Percentiles rank a stretch among this genome's conserved stretches.
Conservation (phyloP, 2,888 invertebrate species). For the Glomeris marginata region DNA sequence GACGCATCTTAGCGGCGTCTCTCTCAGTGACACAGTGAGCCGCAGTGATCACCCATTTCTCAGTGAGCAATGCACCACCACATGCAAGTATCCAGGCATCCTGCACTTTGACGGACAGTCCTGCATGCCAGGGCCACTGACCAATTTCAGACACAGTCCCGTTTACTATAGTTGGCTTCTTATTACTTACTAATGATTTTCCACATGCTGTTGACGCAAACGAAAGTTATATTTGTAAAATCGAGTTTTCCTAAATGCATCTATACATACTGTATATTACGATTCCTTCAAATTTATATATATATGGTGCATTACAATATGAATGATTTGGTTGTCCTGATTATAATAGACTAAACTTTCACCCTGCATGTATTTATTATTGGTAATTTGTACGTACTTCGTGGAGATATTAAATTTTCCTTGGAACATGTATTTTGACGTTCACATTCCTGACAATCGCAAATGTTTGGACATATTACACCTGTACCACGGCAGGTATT, state of each 20-base stretch:
- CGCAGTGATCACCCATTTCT: slow-evolving; percentile 17
- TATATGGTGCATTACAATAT: background rate
- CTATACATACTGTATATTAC: too few relatives aligned
- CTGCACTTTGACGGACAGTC: slow-evolving; percentile 10
- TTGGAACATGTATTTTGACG: slow-evolving; percentile 5
- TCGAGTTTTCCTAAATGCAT: too few relatives aligned
- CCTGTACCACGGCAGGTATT: slow-evolving; percentile 10
- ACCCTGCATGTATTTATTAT: slow-evolving; percentile 6
- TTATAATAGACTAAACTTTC: slow-evolving; percentile 11
- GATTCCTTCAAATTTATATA: too few relatives aligned
- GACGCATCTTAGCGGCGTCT: background rate
- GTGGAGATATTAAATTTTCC: too few relatives aligned
- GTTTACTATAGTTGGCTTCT: slow-evolving; percentile 18
- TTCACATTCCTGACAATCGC: slow-evolving; percentile 11
- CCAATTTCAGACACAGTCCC: slow-evolving; percentile 17
- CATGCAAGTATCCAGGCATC: slow-evolving; percentile 15
- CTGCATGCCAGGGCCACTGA: slow-evolving; percentile 20
- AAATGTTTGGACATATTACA: slow-evolving; percentile 4
- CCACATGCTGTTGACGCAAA: slow-evolving; percentile 17
- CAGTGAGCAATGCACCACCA: slow-evolving; percentile 17
- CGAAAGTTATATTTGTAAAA: background rate
- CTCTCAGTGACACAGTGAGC: slow-evolving; percentile 18
- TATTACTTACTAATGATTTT: slow-evolving; percentile 15
- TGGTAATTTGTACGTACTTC: too few relatives aligned
- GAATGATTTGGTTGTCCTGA: background rate